Base-by-base conservation (phyloP, 2,113 vertebrate genomes). In the Epinephelus moara region DNA sequence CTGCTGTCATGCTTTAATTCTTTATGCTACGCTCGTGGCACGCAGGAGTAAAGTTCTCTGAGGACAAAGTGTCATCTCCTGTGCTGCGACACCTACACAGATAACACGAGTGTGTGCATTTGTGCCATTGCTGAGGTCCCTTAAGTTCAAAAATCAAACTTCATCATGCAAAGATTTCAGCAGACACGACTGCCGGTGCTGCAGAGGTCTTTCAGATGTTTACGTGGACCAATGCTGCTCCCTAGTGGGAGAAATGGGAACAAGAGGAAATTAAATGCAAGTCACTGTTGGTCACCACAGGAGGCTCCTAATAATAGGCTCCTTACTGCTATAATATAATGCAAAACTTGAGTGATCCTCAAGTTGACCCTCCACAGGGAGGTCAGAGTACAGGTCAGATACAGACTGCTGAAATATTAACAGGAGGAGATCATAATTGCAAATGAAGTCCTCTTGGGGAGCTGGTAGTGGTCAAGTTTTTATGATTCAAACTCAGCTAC, bases 161-260 rank as follows among this genome's bases (percentile, higher is more conserved):
- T 53, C 30, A 61, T 27, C 49, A 3, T 21, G 25, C 11, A 45
- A 59, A 59, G 23, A 37, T 60, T 40, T 53, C 6, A 53, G 45
- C 4, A 27, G 27, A 64, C 30, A 37, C 12, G 63, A 27, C 33
- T 30, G 10, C 13, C 40, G 15, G 8, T 52, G 73, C 25, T 57
- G 49, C 25, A 69, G 14, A 45, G 0, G 8, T 53, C 25, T 4
- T n/a, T 4, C 37, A 40, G n/a, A 80, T 21, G 52, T 27, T 84
- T 71, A 63, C 2, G 4, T 47, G 23, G 68, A 82, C 2, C 64
- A 80, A 88, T 90, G 75, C 81, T 90, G 78, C 90, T n/a, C 91
- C 49, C 93, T 89, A 55, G 82, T 86, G 92, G 56, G 19, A 33
- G 27, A 56, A 71, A 74, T 30, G 15, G 63, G 67, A 79, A 81